Conservation (phyloP, 2,888 invertebrate species). For the Chorisops tibialis region DNA sequence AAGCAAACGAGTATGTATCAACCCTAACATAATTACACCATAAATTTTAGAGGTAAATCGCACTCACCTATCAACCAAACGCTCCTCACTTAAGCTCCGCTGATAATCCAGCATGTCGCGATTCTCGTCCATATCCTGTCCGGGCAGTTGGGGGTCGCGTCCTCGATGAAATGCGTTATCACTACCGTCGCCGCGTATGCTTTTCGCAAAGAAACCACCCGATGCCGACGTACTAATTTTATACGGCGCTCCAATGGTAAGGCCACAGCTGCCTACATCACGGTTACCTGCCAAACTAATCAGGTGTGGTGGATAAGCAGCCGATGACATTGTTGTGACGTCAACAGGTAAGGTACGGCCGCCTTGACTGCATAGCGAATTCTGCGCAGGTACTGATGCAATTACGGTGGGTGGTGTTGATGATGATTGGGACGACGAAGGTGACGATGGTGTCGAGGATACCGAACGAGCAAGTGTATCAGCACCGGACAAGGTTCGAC, state of each 20-base stretch:
- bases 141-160: background rate
- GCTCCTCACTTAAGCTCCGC: slow-evolving; percentile 50
- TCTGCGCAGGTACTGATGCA: slow-evolving; percentile 34
- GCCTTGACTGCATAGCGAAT: slow-evolving; percentile 1
- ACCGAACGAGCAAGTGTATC: slow-evolving; percentile 34
- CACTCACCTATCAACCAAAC: slow-evolving; percentile 49
- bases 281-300: slow-evolving; percentile 38
- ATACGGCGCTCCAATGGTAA: slow-evolving; percentile 16
- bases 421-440: slow-evolving; percentile 38
- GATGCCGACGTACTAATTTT: slow-evolving; percentile 21
- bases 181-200: slow-evolving; percentile 25
- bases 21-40: too few species aligned
- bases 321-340: slow-evolving; percentile 28
- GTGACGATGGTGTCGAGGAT: slow-evolving; percentile 40
- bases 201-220: slow-evolving; percentile 26
- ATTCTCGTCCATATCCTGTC: slow-evolving; percentile 26
- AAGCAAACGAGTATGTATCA: slow-evolving; percentile 1
- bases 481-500: slow-evolving; percentile 48
- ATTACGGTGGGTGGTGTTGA: slow-evolving; percentile 21
- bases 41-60: background rate
- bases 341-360: slow-evolving; percentile 30
- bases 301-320: slow-evolving; percentile 5
- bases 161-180: slow-evolving; percentile 10
- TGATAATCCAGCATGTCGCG: slow-evolving; percentile 51
- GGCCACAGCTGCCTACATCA: slow-evolving; percentile 36